Evolutionary conservation across 92 coral and sea anemone genomes (phyloP).

Genomic region (Scolanthus callimorphus): DNA sequence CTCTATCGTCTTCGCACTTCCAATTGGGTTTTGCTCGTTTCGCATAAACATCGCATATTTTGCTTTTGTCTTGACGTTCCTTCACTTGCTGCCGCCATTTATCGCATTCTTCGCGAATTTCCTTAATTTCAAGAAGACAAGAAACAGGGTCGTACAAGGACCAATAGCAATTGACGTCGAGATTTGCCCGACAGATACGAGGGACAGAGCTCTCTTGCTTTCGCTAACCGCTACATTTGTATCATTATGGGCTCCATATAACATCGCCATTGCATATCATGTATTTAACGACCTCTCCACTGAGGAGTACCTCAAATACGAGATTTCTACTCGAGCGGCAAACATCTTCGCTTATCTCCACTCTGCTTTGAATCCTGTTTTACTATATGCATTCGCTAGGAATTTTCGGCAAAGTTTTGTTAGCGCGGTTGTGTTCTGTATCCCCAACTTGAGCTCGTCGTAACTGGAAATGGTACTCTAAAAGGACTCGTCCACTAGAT

Average conservation of each 20-base stretch:
- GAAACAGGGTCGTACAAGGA: conserved; percentile 29
- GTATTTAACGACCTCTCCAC: conserved; percentile 3
- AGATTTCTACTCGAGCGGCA: background rate
- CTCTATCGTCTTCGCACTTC: conserved; percentile 29
- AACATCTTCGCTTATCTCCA: conserved; percentile 16
- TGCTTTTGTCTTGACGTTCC: conserved; percentile 12
- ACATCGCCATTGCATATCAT: conserved; percentile 8
- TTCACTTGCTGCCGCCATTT: conserved; percentile 28
- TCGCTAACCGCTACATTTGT: conserved; percentile 12
- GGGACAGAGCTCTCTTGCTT: conserved; percentile 17
- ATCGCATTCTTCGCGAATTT: conserved; percentile 12
- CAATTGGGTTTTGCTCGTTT: conserved; percentile 24
- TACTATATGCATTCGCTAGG: conserved; percentile 9
- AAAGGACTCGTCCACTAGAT: no score
- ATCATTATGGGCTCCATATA: conserved; percentile 40
- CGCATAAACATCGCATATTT: conserved; percentile 15
- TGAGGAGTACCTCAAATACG: conserved; percentile 1
- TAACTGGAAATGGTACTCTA: no score
- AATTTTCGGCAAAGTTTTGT: conserved; percentile 29
- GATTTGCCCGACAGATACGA: conserved; percentile 1
- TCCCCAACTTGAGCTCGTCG: conserved; percentile 28
- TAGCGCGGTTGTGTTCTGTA: conserved; percentile 12
- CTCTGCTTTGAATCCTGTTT: conserved; percentile 24
- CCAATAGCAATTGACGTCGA: conserved; percentile 3
- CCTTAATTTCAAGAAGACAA: conserved; percentile 21